A percentile compares a stretch with the other conserved stretches of the same genome.
Evolutionary conservation across 2,113 vertebrate species (phyloP).

Genomic region (Lethenteron reissneri): DNA sequence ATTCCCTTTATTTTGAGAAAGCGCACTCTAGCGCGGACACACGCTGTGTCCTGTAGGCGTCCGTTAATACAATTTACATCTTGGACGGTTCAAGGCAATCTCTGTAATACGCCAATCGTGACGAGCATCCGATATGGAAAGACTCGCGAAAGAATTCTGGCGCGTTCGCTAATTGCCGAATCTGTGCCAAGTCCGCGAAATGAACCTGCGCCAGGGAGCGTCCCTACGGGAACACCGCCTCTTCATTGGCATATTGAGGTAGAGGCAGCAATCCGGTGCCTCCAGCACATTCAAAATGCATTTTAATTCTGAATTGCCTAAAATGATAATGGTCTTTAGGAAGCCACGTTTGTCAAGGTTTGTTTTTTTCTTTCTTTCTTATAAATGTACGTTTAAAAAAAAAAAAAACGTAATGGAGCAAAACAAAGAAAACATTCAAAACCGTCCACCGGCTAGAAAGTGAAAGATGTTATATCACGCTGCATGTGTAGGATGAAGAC

Average conservation of each 20-base stretch:
- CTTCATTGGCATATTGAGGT: constrained; percentile 1
- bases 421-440: too few relatives aligned
- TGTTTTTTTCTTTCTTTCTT: too few relatives aligned
- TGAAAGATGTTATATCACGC: too few relatives aligned
- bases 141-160: background rate
- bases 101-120: background rate
- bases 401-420: too few relatives aligned
- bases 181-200: background rate
- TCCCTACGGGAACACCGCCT: background rate
- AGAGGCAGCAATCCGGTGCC: background rate
- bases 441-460: too few relatives aligned
- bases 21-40: background rate
- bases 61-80: background rate
- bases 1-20: constrained; percentile 1
- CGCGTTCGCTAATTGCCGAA: background rate
- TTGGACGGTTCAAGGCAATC: background rate
- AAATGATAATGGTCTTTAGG: constrained; percentile 4
- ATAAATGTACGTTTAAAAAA: too few relatives aligned
- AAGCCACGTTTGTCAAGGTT: background rate
- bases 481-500: too few relatives aligned
- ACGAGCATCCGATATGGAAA: background rate
- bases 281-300: background rate
- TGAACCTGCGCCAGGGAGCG: background rate
- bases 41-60: background rate
- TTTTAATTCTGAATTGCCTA: background rate